A percentile compares a stretch with the other conserved stretches of the same genome.
Conservation (phyloP, 2,113 vertebrate species). For the Mus musculus region GRCm39 chr11:113870501-113871000, state of each 20-base stretch:
- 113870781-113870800: accelerated
- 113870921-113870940: not conserved
- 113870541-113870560: accelerated
- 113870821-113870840: not conserved
- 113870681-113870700: not conserved
- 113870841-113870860: not conserved
- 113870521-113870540: not conserved
- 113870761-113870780: not conserved
- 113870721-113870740: not conserved
- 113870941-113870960: not conserved
- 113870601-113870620: too few relatives aligned
- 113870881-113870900: not conserved
- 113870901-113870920: not conserved
- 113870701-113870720: not conserved
- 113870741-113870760: not conserved
- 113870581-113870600: not conserved
- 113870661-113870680: not conserved
- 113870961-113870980: not conserved
- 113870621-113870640: not conserved
- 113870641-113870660: not conserved
- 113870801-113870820: not conserved
- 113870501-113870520: too few relatives aligned
- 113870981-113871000: too few relatives aligned
- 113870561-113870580: not conserved
- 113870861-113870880: not conserved